Conservation (phyloP, 2,888 invertebrate genomes). For the Noctuana brunneofusca region DNA sequence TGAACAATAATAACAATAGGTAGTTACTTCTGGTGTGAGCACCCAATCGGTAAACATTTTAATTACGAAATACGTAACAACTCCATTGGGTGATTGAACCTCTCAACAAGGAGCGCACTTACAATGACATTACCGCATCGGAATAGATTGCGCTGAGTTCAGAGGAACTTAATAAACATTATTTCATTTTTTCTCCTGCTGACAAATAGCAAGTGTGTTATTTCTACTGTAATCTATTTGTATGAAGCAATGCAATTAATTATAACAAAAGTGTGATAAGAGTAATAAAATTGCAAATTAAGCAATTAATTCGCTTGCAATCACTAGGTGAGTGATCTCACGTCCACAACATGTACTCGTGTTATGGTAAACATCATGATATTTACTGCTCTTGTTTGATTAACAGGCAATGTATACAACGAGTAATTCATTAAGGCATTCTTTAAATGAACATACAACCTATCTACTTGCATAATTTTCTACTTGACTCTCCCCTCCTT, state of each 20-base stretch:
- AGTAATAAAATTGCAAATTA: constrained; percentile 1
- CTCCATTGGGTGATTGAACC: too few species aligned
- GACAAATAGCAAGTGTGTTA: neutral
- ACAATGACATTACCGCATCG: too few species aligned
- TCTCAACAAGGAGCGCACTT: too few species aligned
- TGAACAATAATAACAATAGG: too few species aligned
- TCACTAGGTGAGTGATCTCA: neutral
- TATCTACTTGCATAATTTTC: too few species aligned
- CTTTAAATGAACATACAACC: too few species aligned
- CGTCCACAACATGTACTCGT: neutral
- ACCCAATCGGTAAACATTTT: too few species aligned
- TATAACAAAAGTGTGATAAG: neutral
- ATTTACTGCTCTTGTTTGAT: neutral
- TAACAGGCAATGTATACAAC: neutral
- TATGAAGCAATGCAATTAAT: neutral
- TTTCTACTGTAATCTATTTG: neutral
- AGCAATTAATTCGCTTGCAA: neutral
- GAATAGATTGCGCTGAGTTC: neutral
- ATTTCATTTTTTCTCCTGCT: neutral
- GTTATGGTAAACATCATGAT: neutral
- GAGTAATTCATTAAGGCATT: too few species aligned
- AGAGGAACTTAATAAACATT: neutral
- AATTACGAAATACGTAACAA: too few species aligned
- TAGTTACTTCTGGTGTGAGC: too few species aligned
- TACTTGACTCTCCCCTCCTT: too few species aligned